Percentiles rank a stretch among this genome's conserved stretches.
Conservation (phyloP, 2,888 invertebrate species). For the Hirtodrosophila alboralis region DNA sequence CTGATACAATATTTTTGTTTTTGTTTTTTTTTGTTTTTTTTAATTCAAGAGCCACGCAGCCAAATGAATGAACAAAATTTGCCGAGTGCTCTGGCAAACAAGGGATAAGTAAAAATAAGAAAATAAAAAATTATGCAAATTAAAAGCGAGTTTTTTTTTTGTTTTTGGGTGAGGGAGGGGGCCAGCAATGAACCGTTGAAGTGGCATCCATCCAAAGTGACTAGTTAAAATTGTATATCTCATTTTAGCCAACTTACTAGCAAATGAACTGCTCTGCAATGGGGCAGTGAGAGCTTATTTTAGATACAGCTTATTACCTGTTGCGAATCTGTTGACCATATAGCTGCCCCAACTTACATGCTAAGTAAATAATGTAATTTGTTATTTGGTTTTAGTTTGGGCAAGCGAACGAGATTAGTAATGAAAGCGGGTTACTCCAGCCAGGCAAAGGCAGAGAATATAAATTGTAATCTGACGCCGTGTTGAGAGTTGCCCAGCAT, state of each 20-base stretch:
- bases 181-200: constrained; percentile 18
- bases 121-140: constrained; percentile 69
- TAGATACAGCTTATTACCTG: constrained; percentile 38
- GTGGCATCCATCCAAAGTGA: constrained; percentile 28
- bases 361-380: constrained; percentile 75
- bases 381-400: constrained; percentile 52
- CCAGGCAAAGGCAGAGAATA: constrained; percentile 45
- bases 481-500: constrained; percentile 67
- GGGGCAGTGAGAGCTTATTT: constrained; percentile 26
- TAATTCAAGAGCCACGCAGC: constrained; percentile 48
- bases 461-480: constrained; percentile 71
- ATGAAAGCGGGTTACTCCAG: constrained; percentile 57
- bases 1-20: constrained; percentile 77
- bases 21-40: constrained; percentile 58
- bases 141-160: constrained; percentile 49
- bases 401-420: constrained; percentile 61
- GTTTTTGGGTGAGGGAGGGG: too few relatives aligned
- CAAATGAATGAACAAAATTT: constrained; percentile 45
- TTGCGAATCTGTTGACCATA: constrained; percentile 7
- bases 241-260: constrained; percentile 16
- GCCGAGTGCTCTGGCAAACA: constrained; percentile 41
- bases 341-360: constrained; percentile 2
- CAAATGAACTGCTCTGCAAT: constrained; percentile 21
- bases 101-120: constrained; percentile 36
- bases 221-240: constrained; percentile 42